phyloP scores from a whole-genome alignment of 2,888 invertebrate genomes.

The Steinernema hermaphroditum region DNA sequence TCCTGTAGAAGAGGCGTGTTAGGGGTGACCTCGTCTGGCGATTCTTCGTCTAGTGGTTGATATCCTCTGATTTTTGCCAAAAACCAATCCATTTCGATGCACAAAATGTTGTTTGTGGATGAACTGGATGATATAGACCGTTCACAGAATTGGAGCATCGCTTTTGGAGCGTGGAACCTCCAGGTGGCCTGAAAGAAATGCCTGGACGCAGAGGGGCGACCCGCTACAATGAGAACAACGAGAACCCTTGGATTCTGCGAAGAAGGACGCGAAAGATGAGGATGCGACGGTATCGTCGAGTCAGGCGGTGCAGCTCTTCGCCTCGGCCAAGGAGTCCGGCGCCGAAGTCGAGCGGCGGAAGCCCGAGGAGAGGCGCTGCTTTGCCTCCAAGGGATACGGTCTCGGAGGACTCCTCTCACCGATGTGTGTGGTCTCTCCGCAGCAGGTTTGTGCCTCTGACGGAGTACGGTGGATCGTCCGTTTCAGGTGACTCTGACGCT shows the following conservation, averaged over 20 bases:
- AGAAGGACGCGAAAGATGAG: background rate
- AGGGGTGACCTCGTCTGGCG: no score
- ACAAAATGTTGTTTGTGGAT: no score
- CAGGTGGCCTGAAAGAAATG: no score
- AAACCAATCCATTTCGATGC: no score
- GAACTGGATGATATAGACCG: no score
- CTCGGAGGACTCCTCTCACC: background rate
- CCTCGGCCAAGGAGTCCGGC: background rate
- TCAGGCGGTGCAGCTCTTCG: constrained; percentile 1
- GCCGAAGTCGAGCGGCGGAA: background rate
- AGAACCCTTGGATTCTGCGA: background rate
- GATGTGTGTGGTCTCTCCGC: background rate
- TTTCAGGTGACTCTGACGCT: constrained; percentile 72
- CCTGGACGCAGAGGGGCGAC: no score
- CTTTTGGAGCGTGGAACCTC: no score
- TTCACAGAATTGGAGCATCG: no score
- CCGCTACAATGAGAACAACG: no score
- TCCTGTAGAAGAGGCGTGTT: no score
- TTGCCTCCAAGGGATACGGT: background rate
- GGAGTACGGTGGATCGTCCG: background rate
- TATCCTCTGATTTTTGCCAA: no score
- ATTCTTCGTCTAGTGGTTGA: no score
- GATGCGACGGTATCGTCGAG: background rate
- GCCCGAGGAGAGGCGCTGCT: background rate
- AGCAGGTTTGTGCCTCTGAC: background rate